Evolutionary conservation across 2,113 vertebrate genomes (phyloP), one percentile per base, ranked within the genome.

Genomic region (Taxidea taxus): DNA sequence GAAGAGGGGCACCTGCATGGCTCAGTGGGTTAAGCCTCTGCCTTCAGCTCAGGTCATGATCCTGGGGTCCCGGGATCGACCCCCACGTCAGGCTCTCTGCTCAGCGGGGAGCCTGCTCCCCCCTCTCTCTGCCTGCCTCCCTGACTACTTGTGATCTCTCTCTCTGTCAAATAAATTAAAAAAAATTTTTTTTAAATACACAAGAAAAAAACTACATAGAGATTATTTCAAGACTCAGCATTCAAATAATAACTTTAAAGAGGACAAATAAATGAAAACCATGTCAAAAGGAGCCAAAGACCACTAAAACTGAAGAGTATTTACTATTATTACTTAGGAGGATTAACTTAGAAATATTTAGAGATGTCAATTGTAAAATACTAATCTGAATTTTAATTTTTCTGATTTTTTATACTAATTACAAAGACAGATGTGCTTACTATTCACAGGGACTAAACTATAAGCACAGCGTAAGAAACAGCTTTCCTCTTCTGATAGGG

Each of bases 401-500:
- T 96, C 84, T 91, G 56, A 81, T 87, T 88, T 51, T 96, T 94
- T 95, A 92, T 29, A 87, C 37, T 97, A 97, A 98, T 86, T 97
- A 93, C 95, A 97, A 97, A 86, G 83, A 92, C 97, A 98, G 47
- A 96, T 90, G 93, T 78, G 47, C 83, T 97, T 60, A 81, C 66
- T 96, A 68, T 31, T 16, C 27, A 86, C 0, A 0, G 21, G 91
- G 75, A 47, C 91, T 90, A 68, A 42, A 23, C 68, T 60, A 37
- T 68, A 88, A 94, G 64, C 86, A 84, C 39, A 87, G 34, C 27
- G 70, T 58, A 90, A 96, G 81, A 88, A 94, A 90, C 23, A 95
- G 44, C 70, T n/a, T 93, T 84, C 70, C 60, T 51, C 29, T 91
- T 68, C 90, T 89, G 75, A 95, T 86, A 34, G 8, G 94, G 95